Conservation (phyloP, 2,888 invertebrate species). For the Atrina japonica region DNA sequence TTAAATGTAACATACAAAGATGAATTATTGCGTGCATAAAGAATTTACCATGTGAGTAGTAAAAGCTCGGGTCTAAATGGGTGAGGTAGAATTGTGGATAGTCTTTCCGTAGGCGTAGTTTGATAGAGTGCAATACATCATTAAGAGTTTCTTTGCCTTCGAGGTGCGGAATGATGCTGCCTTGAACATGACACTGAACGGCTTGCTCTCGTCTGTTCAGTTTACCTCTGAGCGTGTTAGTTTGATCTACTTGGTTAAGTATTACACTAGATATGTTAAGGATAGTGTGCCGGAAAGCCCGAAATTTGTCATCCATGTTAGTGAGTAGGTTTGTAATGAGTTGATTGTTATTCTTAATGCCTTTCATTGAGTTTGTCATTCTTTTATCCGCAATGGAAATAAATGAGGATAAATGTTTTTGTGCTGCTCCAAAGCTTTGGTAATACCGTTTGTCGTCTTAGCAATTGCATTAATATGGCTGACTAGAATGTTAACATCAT, state of each 20-base stretch:
- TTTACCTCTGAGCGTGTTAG: constrained; percentile 10
- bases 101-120: not conserved
- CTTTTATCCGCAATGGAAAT: constrained; percentile 24
- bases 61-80: constrained; percentile 8
- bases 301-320: not conserved
- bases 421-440: constrained; percentile 19
- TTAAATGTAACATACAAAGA: constrained; percentile 20
- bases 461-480: constrained; percentile 14
- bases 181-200: constrained; percentile 14
- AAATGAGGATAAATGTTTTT: constrained; percentile 29
- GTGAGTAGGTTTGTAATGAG: constrained; percentile 1
- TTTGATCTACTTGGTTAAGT: not conserved
- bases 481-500: constrained; percentile 26
- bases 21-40: constrained; percentile 23
- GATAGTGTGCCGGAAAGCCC: constrained; percentile 8
- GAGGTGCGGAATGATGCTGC: constrained; percentile 17
- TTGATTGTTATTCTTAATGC: constrained; percentile 26
- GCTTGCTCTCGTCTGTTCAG: not conserved
- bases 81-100: no score
- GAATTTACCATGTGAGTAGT: constrained; percentile 25
- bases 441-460: constrained; percentile 13
- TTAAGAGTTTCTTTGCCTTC: not conserved
- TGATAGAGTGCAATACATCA: constrained; percentile 1
- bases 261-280: constrained; percentile 13
- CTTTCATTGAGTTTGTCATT: constrained; percentile 25